Evolutionary conservation across 2,888 invertebrate genomes (phyloP).

Genomic region (Dermolepida albohirtum): DNA sequence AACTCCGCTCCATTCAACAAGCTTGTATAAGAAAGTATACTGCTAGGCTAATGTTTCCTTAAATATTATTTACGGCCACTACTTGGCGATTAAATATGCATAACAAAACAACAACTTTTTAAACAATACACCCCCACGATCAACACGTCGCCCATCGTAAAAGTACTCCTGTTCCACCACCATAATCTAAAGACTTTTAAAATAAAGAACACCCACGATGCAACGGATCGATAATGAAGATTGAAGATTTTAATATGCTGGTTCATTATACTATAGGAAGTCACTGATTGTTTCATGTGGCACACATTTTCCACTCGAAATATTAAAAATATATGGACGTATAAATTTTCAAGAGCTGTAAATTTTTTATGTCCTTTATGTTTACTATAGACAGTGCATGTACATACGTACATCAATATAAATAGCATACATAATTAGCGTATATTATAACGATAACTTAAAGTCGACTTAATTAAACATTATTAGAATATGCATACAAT

Average conservation of each 20-base stretch:
- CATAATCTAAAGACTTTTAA: conserved; percentile 38
- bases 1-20: too few species aligned
- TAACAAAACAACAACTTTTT: conserved; percentile 26
- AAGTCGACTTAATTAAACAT: too few species aligned
- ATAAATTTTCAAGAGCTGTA: too few species aligned
- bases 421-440: too few species aligned
- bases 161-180: conserved; percentile 38
- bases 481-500: too few species aligned
- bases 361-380: too few species aligned
- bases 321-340: too few species aligned
- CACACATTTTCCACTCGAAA: too few species aligned
- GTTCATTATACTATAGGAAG: conserved; percentile 31
- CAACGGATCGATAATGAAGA: conserved; percentile 41
- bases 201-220: conserved; percentile 44
- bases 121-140: conserved; percentile 42
- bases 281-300: background rate
- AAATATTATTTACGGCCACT: conserved; percentile 13
- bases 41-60: background rate
- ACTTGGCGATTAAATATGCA: conserved; percentile 22
- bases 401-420: too few species aligned
- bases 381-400: too few species aligned
- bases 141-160: conserved; percentile 37
- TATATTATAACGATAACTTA: too few species aligned
- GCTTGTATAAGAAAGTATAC: too few species aligned
- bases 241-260: conserved; percentile 43